A percentile compares a stretch with the other conserved stretches of the same genome.
These are phyloP conservation scores for Chionoecetes opilio DNA, from an alignment of 1,140 invertebrate genomes.

Conservation along the genomic window DNA sequence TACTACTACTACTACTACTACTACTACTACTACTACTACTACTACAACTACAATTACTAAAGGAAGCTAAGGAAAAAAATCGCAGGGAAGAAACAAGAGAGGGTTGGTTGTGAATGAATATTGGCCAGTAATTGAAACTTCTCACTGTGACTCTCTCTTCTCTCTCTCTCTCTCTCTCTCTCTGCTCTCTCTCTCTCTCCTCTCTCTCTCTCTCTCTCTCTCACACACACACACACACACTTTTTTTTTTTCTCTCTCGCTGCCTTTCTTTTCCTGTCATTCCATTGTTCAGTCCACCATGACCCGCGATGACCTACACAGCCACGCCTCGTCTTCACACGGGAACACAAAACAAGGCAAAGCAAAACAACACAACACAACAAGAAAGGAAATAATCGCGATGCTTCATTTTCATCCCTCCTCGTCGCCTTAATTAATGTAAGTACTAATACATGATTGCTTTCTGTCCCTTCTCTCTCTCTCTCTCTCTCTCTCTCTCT, in stretches of 20 bases:
- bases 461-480: background rate
- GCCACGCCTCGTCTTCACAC: background rate
- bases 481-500: background rate
- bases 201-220: no score
- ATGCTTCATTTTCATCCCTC: background rate
- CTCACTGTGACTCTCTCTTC: background rate
- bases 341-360: background rate
- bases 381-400: background rate
- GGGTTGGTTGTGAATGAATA: background rate
- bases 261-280: no score
- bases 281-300: no score
- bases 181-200: background rate
- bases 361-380: background rate
- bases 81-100: background rate
- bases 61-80: background rate
- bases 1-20: constrained; percentile 44
- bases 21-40: constrained; percentile 47
- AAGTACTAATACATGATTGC: background rate
- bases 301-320: no score
- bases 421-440: background rate
- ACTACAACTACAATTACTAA: background rate
- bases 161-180: constrained; percentile 18
- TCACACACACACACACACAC: no score
- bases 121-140: background rate
- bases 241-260: no score